A percentile compares a stretch with the other conserved stretches of the same genome.
Conservation (phyloP, 2,888 invertebrate species). For the Clusia tigrina region DNA sequence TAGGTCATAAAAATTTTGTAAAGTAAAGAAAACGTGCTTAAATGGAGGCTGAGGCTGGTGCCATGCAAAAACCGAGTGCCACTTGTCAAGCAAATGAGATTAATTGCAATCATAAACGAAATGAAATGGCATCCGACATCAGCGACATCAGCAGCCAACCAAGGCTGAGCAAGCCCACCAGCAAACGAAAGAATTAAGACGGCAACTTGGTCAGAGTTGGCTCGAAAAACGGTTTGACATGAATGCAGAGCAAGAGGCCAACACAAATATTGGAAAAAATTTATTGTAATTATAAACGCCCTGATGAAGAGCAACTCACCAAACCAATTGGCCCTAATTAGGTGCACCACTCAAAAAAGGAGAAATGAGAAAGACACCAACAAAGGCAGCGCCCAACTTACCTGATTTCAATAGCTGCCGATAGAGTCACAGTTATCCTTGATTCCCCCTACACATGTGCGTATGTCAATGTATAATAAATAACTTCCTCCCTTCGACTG, state of each 20-base stretch:
- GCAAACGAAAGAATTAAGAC: slow-evolving; percentile 47
- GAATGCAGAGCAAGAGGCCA: slow-evolving; percentile 6
- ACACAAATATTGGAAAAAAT: slow-evolving; percentile 6
- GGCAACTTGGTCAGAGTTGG: slow-evolving; percentile 38
- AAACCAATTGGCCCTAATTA: slow-evolving; percentile 31
- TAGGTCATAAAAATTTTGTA: slow-evolving; percentile 18
- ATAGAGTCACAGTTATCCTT: too few species aligned
- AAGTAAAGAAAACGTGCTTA: neutral
- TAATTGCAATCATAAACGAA: too few species aligned
- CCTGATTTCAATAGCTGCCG: neutral
- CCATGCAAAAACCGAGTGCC: neutral
- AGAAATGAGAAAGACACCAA: neutral
- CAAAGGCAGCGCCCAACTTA: neutral
- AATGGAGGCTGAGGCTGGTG: neutral
- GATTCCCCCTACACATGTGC: too few species aligned
- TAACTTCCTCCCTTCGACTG: too few species aligned
- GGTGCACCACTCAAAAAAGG: neutral
- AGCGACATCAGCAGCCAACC: neutral
- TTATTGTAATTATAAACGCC: slow-evolving; percentile 23
- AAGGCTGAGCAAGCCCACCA: too few species aligned
- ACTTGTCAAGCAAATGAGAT: too few species aligned
- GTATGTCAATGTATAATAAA: too few species aligned
- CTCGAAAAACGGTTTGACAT: neutral
- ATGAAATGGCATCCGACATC: neutral
- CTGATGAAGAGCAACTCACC: neutral